Evolutionary conservation across 2,888 invertebrate species (phyloP).

Genomic region (Selenia dentaria): DNA sequence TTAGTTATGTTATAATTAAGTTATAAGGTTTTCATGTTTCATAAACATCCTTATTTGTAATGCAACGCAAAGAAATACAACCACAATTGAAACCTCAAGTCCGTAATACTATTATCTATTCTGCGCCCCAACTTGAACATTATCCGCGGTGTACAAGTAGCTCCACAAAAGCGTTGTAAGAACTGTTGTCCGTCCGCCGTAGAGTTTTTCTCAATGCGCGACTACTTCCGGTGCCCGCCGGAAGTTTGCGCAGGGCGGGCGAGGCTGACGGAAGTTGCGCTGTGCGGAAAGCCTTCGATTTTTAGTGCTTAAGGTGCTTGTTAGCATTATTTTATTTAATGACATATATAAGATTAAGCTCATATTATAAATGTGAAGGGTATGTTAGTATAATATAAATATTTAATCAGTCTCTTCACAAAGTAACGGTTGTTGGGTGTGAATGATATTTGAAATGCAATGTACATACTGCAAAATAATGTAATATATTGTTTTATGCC

Average conservation of each 20-base stretch:
- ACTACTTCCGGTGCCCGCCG: constrained; percentile 70
- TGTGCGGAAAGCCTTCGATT: constrained; percentile 18
- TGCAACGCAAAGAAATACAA: not conserved
- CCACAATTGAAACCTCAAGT: not conserved
- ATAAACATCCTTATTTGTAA: no score
- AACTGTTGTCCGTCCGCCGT: constrained; percentile 6
- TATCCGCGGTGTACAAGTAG: not conserved
- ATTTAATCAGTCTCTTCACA: no score
- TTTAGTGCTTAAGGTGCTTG: constrained; percentile 9
- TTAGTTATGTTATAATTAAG: no score
- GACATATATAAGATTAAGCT: no score
- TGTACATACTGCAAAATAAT: no score
- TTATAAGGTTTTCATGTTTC: no score
- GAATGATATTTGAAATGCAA: no score
- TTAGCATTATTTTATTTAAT: not conserved
- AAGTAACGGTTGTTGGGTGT: no score
- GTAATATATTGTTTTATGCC: no score
- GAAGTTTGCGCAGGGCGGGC: constrained; percentile 60
- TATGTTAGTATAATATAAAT: no score
- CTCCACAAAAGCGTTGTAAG: constrained; percentile 4
- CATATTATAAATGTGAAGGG: no score
- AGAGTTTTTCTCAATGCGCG: constrained; percentile 68
- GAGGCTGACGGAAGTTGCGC: constrained; percentile 53
- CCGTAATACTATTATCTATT: no score
- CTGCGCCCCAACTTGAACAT: not conserved